Base-by-base conservation (phyloP, 2,888 invertebrate species). In the Parapristionchus giblindavisi region DNA sequence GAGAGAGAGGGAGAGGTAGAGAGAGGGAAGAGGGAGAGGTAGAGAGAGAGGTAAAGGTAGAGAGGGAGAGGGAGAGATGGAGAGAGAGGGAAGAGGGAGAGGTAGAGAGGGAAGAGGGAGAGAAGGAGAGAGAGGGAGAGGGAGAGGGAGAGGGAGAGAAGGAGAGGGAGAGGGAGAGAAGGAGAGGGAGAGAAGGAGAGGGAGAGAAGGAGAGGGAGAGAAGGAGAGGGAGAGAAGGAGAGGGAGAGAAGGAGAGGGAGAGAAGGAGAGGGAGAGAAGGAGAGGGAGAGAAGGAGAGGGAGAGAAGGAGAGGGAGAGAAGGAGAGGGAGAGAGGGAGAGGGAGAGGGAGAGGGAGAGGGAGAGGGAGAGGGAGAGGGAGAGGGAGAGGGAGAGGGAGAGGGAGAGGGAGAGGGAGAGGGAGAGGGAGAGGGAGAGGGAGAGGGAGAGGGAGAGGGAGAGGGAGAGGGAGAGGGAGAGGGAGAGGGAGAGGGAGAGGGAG, bases 181-280 rank as follows among this genome's bases (percentile, higher is more conserved):
- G 40, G 61, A 61, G 38, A 61, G 38, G 38, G 38, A 40, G 61
- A 40, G 8, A 61, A n/a, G 40, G 24, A 32, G 36, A 60, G 34
- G 36, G 60, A 60, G 27, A 60, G 60, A 60, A 60, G 36, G 60
- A 38, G 61, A 61, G 27, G 61, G 61, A 61, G 61, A 61, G 38
- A 61, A 40, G 38, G 40, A 40, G 60, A 60, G 21, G 34, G n/a
- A 40, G 27, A 6, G 40, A 38, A 36, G 38, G 36, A 61, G 14
- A 61, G 14, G 21, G 24, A 27, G 27, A 61, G 61, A 61, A 61
- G 32, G 8, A 43, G 11, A 17, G 17, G 17, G 40, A 32, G 17
- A 32, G 3, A 32, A 56, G 56, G 32, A 27, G 29, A 32, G 32
- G 29, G 56, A 56, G 29, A 56, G 29, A 61, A 40, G 40, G 40